Base-by-base conservation (phyloP, 2,888 invertebrate species). In the Tupiocoris notatus region DNA sequence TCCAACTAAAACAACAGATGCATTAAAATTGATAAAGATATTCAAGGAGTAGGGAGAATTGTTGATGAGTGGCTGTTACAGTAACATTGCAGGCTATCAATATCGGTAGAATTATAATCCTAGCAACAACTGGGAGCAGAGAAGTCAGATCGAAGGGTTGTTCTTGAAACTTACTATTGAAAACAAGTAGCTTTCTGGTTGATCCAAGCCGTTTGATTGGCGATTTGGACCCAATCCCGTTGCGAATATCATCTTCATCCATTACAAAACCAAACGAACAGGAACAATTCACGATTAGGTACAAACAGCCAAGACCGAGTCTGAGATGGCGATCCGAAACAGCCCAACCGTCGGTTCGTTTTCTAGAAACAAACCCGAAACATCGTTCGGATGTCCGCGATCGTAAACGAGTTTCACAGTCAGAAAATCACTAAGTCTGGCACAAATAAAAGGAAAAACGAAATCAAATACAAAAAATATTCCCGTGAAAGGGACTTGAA, bases 121-220 rank as follows among this genome's bases (percentile, higher is more conserved):
- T n/a, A n/a, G n/a, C n/a, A n/a, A n/a, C n/a, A n/a, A n/a, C n/a
- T n/a, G n/a, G n/a, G n/a, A n/a, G n/a, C n/a, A n/a, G n/a, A n/a
- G n/a, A n/a, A n/a, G n/a, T n/a, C n/a, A n/a, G n/a, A n/a, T n/a
- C n/a, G n/a, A n/a, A n/a, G n/a, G n/a, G n/a, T n/a, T n/a, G n/a
- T n/a, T n/a, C n/a, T n/a, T n/a, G 39, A 3, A 39, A 89, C 92
- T 91, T 84, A 92, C 92, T 92, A 84, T 89, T 92, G 82, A 92
- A 92, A 77, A 91, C 89, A 62, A 92, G 88, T 80, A 92, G 87
- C 85, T 92, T 92, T 83, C 92, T 88, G 74, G 92, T 92, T 79
- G 92, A 92, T 82, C 92, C 92, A 80, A 92, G 88, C 78, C 92
- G 87, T 84, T 90, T 90, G 86, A 92, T 92, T 66, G 92, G 92